A percentile compares a stretch with the other conserved stretches of the same genome.
Conservation (phyloP, 2,797 vertebrate genomes). For the Astyanax mexicanus region DNA sequence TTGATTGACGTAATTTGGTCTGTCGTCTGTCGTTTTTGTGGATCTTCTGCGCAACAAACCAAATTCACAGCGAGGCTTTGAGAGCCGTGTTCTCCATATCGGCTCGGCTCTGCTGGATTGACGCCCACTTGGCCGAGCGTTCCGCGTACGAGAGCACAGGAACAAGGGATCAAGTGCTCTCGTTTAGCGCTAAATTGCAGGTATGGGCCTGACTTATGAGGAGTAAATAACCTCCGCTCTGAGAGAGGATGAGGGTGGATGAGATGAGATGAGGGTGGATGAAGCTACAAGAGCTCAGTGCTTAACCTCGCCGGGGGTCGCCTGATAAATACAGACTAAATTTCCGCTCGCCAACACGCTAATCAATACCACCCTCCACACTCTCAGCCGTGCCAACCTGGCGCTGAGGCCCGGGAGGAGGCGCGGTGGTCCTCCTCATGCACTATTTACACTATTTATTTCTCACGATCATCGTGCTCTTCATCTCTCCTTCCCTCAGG, state of each 20-base stretch:
- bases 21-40: neutral
- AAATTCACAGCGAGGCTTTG: neutral
- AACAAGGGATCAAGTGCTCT: slow-evolving; percentile 23
- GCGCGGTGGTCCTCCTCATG: slow-evolving; percentile 40
- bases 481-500: slow-evolving; percentile 75
- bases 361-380: slow-evolving; percentile 38
- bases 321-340: slow-evolving; percentile 89
- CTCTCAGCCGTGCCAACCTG: slow-evolving; percentile 4
- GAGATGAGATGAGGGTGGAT: no score
- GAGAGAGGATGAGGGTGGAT: slow-evolving; percentile 8
- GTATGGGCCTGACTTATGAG: slow-evolving; percentile 42
- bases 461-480: slow-evolving; percentile 59
- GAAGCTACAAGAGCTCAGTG: slow-evolving; percentile 73
- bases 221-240: slow-evolving; percentile 9
- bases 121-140: neutral
- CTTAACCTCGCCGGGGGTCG: slow-evolving; percentile 91
- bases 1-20: neutral
- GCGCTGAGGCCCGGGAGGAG: neutral
- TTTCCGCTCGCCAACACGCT: slow-evolving; percentile 59
- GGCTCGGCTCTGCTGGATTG: neutral
- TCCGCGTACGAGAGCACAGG: neutral
- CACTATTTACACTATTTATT: slow-evolving; percentile 72
- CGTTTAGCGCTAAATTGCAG: slow-evolving; percentile 35
- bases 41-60: neutral
- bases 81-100: neutral